Base-by-base conservation (phyloP, 1,140 invertebrate species). In the Hycleus cichorii region DNA sequence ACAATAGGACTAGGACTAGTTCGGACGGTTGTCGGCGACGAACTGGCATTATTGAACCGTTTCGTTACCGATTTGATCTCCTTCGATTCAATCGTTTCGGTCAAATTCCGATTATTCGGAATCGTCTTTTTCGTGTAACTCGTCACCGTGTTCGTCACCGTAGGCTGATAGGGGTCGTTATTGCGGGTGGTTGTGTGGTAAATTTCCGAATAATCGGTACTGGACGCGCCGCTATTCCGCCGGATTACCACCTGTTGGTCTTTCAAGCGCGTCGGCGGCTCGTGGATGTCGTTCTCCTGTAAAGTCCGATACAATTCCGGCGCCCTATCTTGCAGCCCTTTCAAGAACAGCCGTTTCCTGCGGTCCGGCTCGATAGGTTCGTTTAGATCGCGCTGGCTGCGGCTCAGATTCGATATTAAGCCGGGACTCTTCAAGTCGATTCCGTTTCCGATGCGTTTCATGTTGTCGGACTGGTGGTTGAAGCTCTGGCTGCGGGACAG, bases 401-500 rank as follows among this genome's bases (percentile, higher is more conserved):
- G 80, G 71, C 84, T 90, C 26, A 91, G 88, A 62, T 88, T 88
- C 43, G 87, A 88, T 4, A 92, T 83, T 51, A 92, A 88, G 39
- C 87, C 87, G 0, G 90, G 90, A 69, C 88, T 90, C 66, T 91
- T 90, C 1, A 92, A 73, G 12, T 88, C 87, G 54, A 84, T 80
- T 5, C 84, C 9, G 32, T 32, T 32, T 1, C 7, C 80, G 24
- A 87, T 71, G 18, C 81, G 77, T 66, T 84, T 84, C 12, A 91
- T 70, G 59, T 90, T 32, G 32, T 87, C 10, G 87, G 83, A 71
- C 85, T 90, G 0, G 86, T 89, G 64, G 86, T 89, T 90, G 74
- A 93, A 90, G 73, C 89, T 91, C 73, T 91, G 89, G 75, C 89
- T 91, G 49, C 89, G 77, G 12, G 86, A 83, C 8, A 92, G 73